Percentiles rank a stretch among this genome's conserved stretches.
Conservation (phyloP, 2,888 invertebrate genomes). For the Sympetrum striolatum region DNA sequence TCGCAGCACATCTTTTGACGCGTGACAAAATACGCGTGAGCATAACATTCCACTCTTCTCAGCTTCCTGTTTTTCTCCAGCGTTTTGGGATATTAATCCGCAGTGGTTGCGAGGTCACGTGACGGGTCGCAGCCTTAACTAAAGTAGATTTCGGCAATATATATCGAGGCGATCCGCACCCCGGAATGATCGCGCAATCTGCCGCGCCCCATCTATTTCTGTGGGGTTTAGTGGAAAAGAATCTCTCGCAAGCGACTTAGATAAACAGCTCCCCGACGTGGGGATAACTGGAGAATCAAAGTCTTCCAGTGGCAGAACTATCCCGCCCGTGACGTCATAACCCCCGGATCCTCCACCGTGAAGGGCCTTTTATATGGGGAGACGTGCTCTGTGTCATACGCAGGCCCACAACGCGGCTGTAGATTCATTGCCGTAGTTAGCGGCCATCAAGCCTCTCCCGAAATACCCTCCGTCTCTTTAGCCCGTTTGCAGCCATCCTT, state of each 20-base stretch:
- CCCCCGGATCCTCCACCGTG: not conserved
- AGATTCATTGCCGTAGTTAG: constrained; percentile 40
- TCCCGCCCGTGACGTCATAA: not conserved
- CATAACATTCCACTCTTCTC: too few species aligned
- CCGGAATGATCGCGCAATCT: too few species aligned
- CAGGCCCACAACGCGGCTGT: constrained; percentile 21
- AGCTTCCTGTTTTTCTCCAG: too few species aligned
- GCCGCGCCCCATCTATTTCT: too few species aligned
- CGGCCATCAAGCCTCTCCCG: constrained; percentile 5
- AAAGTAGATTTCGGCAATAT: too few species aligned
- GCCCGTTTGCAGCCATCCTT: not conserved
- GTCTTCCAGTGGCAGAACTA: too few species aligned
- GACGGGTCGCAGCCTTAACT: too few species aligned
- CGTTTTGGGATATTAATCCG: too few species aligned
- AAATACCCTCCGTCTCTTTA: not conserved
- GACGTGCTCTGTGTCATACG: constrained; percentile 35
- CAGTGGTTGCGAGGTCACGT: too few species aligned
- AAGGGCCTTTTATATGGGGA: constrained; percentile 14
- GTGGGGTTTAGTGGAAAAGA: not conserved
- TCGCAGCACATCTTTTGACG: too few species aligned
- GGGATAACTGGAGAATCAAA: not conserved
- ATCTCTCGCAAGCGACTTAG: not conserved
- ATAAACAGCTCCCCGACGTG: not conserved
- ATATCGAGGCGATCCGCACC: too few species aligned
- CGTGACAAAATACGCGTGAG: too few species aligned